These are phyloP conservation scores for Zaprionus bogoriensis DNA, from an alignment of 2,888 invertebrate genomes.

Conservation along the genomic window DNA sequence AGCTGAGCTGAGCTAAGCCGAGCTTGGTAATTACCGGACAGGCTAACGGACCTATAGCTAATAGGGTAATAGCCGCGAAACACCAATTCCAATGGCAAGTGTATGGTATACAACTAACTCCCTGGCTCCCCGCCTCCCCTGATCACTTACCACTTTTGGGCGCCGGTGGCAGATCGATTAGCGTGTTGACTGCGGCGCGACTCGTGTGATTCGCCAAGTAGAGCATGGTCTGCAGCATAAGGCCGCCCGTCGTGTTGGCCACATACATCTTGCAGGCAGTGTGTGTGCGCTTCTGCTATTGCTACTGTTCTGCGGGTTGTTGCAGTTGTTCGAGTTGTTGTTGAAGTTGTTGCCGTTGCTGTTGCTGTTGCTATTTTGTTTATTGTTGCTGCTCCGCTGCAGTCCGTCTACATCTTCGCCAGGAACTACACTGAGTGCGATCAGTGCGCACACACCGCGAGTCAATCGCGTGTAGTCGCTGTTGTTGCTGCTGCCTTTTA, in stretches of 20 bases:
- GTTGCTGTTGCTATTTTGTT: no score
- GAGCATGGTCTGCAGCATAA: conserved; percentile 83
- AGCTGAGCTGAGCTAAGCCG: not conserved
- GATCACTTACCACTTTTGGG: conserved; percentile 81
- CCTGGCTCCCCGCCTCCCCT: not conserved
- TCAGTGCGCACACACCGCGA: conserved; percentile 4
- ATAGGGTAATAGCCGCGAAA: not conserved
- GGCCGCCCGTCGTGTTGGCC: conserved; percentile 81
- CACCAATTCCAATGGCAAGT: not conserved
- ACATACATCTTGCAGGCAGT: conserved; percentile 71
- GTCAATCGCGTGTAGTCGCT: conserved; percentile 2
- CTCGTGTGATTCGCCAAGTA: conserved; percentile 82
- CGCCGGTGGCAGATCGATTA: conserved; percentile 81
- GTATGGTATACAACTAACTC: not conserved
- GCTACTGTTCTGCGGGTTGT: not conserved
- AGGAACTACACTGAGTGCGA: conserved; percentile 5
- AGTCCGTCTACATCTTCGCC: conserved; percentile 36
- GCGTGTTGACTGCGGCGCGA: conserved; percentile 78
- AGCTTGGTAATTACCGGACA: no score
- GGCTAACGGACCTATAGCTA: no score
- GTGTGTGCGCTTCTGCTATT: conserved; percentile 1
- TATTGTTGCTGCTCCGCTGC: conserved; percentile 2
- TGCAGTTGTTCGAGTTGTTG: not conserved
- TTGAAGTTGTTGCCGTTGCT: not conserved
- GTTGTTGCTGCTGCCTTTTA: conserved; percentile 19